Base-by-base conservation (phyloP, 2,888 invertebrate species). In the Platycheirus rosarum region DNA sequence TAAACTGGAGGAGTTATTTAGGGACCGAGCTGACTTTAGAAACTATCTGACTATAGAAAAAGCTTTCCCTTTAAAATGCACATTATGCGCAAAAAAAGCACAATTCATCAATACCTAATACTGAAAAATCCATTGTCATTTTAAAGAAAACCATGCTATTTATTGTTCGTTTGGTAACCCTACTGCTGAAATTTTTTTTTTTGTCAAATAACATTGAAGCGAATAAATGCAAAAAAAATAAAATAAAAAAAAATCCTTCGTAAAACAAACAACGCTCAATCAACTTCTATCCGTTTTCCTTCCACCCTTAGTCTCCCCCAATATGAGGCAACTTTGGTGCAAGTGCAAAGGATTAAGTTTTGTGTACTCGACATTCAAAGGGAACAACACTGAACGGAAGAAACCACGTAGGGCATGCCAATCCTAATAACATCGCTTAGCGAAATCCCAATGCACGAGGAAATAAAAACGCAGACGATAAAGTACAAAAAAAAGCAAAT, bases 201-300 rank as follows among this genome's bases (percentile, higher is more conserved):
- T 37, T 5, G 11, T n/a, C n/a, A n/a, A n/a, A n/a, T n/a, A 57
- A 62, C n/a, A 44, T 44, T 42, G 1, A 23, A 44, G 26, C 48
- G 42, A 40, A 66, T 9, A 37, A 66, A 18, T 14, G 44, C n/a
- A 4, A 35, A 60, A 35, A 42, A 73, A 26, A 23, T 44, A 42
- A 42, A 60, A 35, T 37, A 73, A 26, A 23, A 51, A 42, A 42
- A 68, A 75, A 44, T 60, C 55, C 49, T 48, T 62, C 26, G 68
- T 57, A 68, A 75, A 75, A 75, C 51, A 68, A 68, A 75, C 57
- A 75, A 68, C 51, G 68, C 60, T 75, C 68, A 51, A 75, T 53
- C 75, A 68, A 68, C 60, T 53, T 60, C 46, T 13, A 40, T 49
- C 40, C 60, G 29, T 60, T 57, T 29, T 35, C 14, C 18, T n/a